These are phyloP conservation scores for Proteles cristata DNA, from an alignment of 2,113 vertebrate genomes.

Conservation along the genomic window DNA sequence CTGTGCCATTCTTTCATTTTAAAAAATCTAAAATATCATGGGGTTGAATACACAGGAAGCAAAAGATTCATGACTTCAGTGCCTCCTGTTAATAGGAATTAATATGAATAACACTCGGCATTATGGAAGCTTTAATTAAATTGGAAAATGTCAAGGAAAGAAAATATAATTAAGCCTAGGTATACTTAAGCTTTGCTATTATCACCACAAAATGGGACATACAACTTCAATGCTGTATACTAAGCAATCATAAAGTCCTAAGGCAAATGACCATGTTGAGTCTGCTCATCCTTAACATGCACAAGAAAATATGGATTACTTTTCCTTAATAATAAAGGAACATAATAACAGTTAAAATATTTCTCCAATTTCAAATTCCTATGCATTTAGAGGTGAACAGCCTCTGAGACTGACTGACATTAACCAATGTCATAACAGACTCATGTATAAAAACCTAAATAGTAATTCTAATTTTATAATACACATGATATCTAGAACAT, in stretches of 20 bases:
- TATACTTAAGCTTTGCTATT: neutral
- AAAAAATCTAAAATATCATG: neutral
- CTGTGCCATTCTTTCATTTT: neutral
- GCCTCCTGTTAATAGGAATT: neutral
- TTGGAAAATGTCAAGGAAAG: constrained; percentile 49
- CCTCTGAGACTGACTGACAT: neutral
- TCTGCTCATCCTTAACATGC: neutral
- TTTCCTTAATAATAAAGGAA: neutral
- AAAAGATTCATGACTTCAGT: neutral
- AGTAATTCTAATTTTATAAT: neutral
- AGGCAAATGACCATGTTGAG: neutral
- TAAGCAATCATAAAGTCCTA: neutral
- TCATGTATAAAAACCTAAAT: neutral
- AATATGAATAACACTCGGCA: neutral
- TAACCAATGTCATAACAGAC: neutral
- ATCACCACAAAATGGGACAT: neutral
- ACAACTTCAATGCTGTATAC: neutral
- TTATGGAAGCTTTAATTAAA: constrained; percentile 30
- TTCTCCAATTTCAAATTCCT: neutral
- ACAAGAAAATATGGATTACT: neutral
- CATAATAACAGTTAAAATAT: neutral
- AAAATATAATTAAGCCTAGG: neutral
- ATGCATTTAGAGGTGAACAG: neutral
- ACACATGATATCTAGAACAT: neutral
- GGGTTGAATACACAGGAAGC: neutral